phyloP scores from a whole-genome alignment of 2,888 invertebrate genomes.

The Margaritifera margaritifera region DNA sequence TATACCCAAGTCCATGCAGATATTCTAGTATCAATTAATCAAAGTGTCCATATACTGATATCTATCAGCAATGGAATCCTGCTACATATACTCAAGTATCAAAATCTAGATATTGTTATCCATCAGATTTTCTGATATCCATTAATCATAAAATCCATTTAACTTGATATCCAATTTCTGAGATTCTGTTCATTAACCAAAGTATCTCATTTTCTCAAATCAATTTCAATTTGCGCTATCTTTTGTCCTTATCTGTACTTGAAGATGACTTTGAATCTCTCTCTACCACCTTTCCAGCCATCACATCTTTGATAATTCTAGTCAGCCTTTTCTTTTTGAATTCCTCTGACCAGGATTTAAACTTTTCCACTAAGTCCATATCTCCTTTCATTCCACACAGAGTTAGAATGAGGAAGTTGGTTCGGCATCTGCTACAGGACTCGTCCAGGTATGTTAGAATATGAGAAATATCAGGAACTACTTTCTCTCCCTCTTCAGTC shows the following conservation, averaged over 20 bases:
- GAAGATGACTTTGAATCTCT: slow-evolving; percentile 23
- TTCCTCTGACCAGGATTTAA: slow-evolving; percentile 28
- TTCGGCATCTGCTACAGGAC: slow-evolving; percentile 40
- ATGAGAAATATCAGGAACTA: slow-evolving; percentile 15
- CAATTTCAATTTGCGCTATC: background rate
- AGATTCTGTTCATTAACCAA: too few relatives aligned
- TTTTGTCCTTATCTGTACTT: slow-evolving; percentile 1
- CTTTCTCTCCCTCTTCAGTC: slow-evolving; percentile 1
- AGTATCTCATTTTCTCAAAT: too few relatives aligned
- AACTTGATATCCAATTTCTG: too few relatives aligned
- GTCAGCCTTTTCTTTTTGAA: slow-evolving; percentile 36
- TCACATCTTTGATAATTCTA: slow-evolving; percentile 40
- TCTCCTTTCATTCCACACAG: slow-evolving; percentile 30
- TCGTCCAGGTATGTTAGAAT: slow-evolving; percentile 44
- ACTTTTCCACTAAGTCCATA: slow-evolving; percentile 18
- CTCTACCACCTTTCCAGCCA: slow-evolving; percentile 29
- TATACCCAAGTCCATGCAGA: too few relatives aligned
- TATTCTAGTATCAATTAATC: too few relatives aligned
- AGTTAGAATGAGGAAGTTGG: slow-evolving; percentile 39
- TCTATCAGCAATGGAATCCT: too few relatives aligned
- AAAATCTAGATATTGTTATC: too few relatives aligned
- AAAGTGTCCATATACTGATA: too few relatives aligned
- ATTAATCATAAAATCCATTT: too few relatives aligned
- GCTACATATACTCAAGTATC: too few relatives aligned
- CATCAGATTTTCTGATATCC: too few relatives aligned